phyloP scores from a whole-genome alignment of 1,140 invertebrate species.

The Drosophila micromelanica region DNA sequence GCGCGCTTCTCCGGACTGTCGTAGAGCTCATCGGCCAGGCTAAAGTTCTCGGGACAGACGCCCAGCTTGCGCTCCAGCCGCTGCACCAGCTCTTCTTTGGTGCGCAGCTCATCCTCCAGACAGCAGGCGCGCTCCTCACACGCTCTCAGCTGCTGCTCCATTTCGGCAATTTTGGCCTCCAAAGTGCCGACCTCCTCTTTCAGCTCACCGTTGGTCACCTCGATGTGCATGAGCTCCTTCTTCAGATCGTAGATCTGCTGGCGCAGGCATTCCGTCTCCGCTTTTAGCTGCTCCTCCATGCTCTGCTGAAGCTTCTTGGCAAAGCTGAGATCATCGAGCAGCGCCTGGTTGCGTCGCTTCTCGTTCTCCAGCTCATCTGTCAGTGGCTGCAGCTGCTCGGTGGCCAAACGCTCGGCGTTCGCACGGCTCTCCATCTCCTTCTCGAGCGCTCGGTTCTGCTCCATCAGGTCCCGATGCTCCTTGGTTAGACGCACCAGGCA shows the following conservation, averaged over 20 bases:
- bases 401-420: constrained; percentile 50
- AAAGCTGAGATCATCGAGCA: constrained; percentile 73
- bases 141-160: constrained; percentile 46
- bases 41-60: constrained; percentile 64
- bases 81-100: constrained; percentile 72
- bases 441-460: constrained; percentile 84
- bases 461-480: constrained; percentile 84
- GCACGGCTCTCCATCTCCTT: constrained; percentile 84
- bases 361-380: constrained; percentile 70
- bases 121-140: constrained; percentile 63
- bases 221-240: constrained; percentile 86
- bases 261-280: constrained; percentile 85
- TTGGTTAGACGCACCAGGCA: constrained; percentile 85
- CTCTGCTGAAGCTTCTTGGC: constrained; percentile 84
- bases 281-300: constrained; percentile 84
- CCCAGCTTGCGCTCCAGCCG: constrained; percentile 60
- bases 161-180: constrained; percentile 69
- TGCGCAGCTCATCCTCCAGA: constrained; percentile 74
- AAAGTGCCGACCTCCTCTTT: constrained; percentile 86
- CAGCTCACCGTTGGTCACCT: constrained; percentile 87
- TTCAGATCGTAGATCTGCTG: constrained; percentile 85
- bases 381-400: constrained; percentile 56
- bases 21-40: constrained; percentile 74
- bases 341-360: constrained; percentile 54
- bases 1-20: constrained; percentile 74